These are phyloP conservation scores for Euclidia mi DNA, from an alignment of 2,888 invertebrate species.

Conservation along the genomic window DNA sequence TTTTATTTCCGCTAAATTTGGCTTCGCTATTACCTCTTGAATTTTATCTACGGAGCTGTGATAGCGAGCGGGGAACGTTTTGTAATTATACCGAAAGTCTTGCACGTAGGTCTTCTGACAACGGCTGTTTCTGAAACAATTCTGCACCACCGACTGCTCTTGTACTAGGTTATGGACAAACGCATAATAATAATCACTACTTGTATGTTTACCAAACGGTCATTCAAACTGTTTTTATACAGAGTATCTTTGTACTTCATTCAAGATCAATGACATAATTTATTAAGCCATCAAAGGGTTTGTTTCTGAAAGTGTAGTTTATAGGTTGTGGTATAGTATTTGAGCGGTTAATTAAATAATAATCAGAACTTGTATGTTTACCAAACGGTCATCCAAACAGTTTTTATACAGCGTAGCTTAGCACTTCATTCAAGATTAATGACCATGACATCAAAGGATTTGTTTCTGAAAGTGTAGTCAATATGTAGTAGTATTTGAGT, in stretches of 20 bases:
- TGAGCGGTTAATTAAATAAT: conserved; percentile 27
- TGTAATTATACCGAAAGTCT: conserved; percentile 29
- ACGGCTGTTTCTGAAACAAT: conserved; percentile 13
- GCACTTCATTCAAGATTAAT: neutral
- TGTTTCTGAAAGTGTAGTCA: conserved; percentile 7
- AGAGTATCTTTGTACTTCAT: neutral
- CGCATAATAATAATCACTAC: conserved; percentile 26
- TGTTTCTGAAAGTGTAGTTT: conserved; percentile 6
- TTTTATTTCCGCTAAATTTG: conserved; percentile 41
- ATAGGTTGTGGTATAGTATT: conserved; percentile 7
- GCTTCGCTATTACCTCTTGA: conserved; percentile 28
- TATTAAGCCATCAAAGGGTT: neutral
- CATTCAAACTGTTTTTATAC: neutral
- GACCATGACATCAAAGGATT: neutral
- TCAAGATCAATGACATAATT: neutral
- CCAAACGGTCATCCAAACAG: too few relatives aligned
- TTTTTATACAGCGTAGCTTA: neutral
- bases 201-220: conserved; percentile 31
- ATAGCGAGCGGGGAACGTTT: conserved; percentile 24
- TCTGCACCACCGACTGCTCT: conserved; percentile 6
- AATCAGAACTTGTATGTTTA: conserved; percentile 28
- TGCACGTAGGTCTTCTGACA: neutral
- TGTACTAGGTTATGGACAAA: conserved; percentile 30
- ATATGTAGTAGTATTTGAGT: conserved; percentile 11
- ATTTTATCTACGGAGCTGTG: conserved; percentile 37